phyloP scores from a whole-genome alignment of 64 coral and sea anemone genomes.

The Pocillopora verrucosa region DNA sequence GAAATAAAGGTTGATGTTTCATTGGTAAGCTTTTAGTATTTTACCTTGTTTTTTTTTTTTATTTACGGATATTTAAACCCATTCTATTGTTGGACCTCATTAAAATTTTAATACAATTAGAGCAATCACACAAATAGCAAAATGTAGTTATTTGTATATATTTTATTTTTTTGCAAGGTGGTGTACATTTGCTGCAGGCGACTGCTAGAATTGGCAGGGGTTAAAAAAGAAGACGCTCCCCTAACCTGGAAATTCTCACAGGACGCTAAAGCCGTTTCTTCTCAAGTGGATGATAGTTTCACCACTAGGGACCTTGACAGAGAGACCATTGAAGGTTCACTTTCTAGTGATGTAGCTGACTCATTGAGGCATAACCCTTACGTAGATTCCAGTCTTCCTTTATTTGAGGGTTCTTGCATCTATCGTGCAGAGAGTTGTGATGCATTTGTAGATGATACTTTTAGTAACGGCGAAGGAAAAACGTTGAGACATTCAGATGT shows the following conservation, averaged over 20 bases:
- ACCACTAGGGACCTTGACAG: conserved; percentile 11
- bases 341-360: conserved; percentile 10
- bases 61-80: no score
- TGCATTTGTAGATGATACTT: not conserved
- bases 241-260: conserved; percentile 53
- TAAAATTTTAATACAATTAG: no score
- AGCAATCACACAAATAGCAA: no score
- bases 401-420: not conserved
- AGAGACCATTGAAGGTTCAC: not conserved
- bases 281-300: conserved; percentile 61
- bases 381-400: conserved; percentile 50
- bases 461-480: not conserved
- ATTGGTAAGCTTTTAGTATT: no score
- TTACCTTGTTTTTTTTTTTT: no score
- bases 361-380: conserved; percentile 83
- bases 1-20: no score
- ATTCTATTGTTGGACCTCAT: no score
- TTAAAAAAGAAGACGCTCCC: conserved; percentile 38
- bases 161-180: conserved; percentile 24
- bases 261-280: conserved; percentile 50
- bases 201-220: conserved; percentile 70
- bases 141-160: no score
- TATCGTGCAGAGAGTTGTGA: conserved; percentile 15
- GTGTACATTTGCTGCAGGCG: conserved; percentile 66
- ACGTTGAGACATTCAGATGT: not conserved